phyloP scores from a whole-genome alignment of 1,140 invertebrate genomes.

The Ladona fulva region DNA sequence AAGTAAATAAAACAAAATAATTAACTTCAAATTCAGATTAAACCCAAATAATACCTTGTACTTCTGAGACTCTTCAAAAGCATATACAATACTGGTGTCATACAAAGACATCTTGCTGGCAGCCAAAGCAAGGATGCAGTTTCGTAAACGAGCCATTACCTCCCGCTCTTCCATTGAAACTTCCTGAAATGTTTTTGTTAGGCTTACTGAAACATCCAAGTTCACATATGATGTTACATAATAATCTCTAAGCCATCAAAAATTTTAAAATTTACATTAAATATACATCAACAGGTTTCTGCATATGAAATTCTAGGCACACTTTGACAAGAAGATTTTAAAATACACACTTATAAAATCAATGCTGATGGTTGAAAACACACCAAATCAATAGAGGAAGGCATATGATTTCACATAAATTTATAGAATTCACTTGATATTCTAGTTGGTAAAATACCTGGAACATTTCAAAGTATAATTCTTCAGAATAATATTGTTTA shows the following conservation, averaged over 20 bases:
- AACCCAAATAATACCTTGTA: constrained; percentile 59
- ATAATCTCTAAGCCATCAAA: no score
- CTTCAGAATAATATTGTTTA: no score
- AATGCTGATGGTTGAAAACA: no score
- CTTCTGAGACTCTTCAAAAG: constrained; percentile 81
- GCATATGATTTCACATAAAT: no score
- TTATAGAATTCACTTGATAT: no score
- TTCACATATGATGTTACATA: not conserved
- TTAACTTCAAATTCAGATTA: no score
- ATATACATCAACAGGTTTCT: constrained; percentile 15
- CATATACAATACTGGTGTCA: constrained; percentile 85
- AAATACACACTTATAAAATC: no score
- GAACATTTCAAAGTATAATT: no score
- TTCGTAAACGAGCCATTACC: constrained; percentile 75
- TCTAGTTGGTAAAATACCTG: no score
- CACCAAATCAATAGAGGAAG: no score
- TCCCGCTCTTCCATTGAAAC: constrained; percentile 63
- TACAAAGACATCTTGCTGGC: constrained; percentile 80
- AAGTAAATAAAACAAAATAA: not conserved
- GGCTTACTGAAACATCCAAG: not conserved
- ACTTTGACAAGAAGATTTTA: no score
- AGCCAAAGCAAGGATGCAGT: constrained; percentile 79
- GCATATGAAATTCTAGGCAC: not conserved
- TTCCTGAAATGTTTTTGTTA: constrained; percentile 42
- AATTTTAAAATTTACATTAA: constrained; percentile 1